These are phyloP conservation scores for Sepiola atlantica DNA, from an alignment of 2,888 invertebrate genomes.

Conservation along the genomic window DNA sequence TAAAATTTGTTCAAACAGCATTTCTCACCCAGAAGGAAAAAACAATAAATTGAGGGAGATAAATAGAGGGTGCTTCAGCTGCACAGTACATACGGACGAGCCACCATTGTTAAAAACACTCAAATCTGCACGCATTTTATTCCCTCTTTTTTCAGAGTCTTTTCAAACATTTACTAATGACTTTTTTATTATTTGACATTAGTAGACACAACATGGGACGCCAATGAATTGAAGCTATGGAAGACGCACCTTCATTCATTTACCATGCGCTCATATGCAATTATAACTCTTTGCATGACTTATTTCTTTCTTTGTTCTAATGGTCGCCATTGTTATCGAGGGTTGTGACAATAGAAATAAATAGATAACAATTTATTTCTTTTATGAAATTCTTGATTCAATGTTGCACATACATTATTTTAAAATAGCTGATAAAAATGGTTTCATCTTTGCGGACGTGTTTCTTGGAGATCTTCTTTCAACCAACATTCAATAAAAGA, in stretches of 20 bases:
- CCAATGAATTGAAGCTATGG: neutral
- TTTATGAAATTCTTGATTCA: too few species aligned
- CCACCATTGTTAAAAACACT: neutral
- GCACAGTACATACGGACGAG: too few species aligned
- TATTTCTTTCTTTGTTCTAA: neutral
- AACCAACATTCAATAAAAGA: too few species aligned
- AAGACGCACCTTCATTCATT: neutral
- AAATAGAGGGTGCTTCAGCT: too few species aligned
- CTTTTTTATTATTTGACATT: conserved; percentile 36
- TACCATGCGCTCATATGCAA: conserved; percentile 1
- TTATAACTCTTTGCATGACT: neutral
- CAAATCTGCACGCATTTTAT: neutral
- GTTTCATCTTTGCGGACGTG: too few species aligned
- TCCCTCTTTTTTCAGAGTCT: conserved; percentile 35
- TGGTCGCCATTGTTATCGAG: neutral
- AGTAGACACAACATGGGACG: conserved; percentile 32
- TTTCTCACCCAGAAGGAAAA: too few species aligned
- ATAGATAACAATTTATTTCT: neutral
- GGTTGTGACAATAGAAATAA: neutral
- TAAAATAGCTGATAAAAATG: too few species aligned
- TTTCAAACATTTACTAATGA: conserved; percentile 37
- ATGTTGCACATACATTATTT: too few species aligned
- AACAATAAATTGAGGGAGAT: too few species aligned
- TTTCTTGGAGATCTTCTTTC: too few species aligned
- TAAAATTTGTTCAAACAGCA: too few species aligned